A percentile compares a stretch with the other conserved stretches of the same genome.
Evolutionary conservation across 2,113 vertebrate genomes (phyloP).

Genomic region (Ibidorhyncha struthersii): DNA sequence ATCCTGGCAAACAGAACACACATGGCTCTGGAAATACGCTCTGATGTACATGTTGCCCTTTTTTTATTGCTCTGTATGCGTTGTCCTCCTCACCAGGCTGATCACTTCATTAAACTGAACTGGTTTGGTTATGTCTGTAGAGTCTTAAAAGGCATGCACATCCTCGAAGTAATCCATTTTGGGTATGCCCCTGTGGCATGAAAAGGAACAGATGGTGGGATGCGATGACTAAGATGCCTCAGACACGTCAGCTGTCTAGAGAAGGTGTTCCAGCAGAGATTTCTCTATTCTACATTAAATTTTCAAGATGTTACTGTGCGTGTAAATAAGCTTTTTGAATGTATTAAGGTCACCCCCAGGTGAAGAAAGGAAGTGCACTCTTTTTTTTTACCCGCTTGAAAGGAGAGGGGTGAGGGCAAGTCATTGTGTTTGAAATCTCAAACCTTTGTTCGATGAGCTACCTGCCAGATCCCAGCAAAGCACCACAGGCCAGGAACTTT

Average conservation of each 20-base stretch:
- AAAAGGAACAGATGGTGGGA: conserved; percentile 10
- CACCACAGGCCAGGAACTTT: neutral
- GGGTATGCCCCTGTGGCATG: neutral
- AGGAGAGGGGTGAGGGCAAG: neutral
- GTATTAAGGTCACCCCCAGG: neutral
- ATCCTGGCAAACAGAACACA: neutral
- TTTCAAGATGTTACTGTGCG: conserved; percentile 33
- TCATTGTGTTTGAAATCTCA: neutral
- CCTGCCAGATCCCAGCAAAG: neutral
- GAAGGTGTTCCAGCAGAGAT: conserved; percentile 37
- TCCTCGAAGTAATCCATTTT: neutral
- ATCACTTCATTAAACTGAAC: conserved; percentile 31
- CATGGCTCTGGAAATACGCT: accelerated
- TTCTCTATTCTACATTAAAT: neutral
- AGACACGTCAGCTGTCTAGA: neutral
- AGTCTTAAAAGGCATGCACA: neutral
- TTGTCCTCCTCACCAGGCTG: neutral
- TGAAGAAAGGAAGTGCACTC: neutral
- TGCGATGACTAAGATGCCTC: neutral
- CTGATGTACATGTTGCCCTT: neutral
- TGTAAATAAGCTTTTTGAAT: conserved; percentile 46
- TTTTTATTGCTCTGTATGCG: neutral
- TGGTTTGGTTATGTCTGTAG: neutral
- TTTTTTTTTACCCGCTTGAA: neutral
- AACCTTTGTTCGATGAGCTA: neutral